phyloP scores from a whole-genome alignment of 2,113 vertebrate genomes.

The Peromyscus californicus region DNA sequence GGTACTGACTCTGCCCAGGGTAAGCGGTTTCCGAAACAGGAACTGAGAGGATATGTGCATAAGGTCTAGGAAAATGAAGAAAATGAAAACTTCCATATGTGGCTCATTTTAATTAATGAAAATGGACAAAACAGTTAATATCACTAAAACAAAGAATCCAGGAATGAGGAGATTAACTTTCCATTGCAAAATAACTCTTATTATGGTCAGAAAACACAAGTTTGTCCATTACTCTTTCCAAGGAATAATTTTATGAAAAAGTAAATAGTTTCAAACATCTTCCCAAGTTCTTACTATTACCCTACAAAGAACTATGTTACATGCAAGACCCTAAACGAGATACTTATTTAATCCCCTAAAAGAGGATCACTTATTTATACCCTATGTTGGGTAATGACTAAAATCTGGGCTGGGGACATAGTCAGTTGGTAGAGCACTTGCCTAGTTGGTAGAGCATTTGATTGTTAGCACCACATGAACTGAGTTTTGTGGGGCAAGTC shows the following conservation, averaged over 20 bases:
- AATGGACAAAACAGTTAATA: constrained; percentile 6
- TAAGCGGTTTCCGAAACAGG: constrained; percentile 93
- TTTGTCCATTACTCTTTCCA: constrained; percentile 14
- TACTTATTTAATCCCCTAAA: background rate
- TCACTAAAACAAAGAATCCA: constrained; percentile 21
- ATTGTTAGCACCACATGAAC: background rate
- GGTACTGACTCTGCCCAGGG: constrained; percentile 92
- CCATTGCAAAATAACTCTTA: constrained; percentile 29
- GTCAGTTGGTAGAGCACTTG: background rate
- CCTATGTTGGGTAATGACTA: background rate
- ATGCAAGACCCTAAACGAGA: background rate
- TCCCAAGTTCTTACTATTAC: constrained; percentile 18
- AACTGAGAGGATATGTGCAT: constrained; percentile 90
- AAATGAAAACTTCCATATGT: constrained; percentile 49
- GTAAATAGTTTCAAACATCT: constrained; percentile 44
- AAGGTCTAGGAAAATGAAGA: constrained; percentile 87
- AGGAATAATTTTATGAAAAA: constrained; percentile 56
- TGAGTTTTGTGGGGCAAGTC: background rate
- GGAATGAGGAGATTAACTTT: constrained; percentile 12
- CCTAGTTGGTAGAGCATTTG: background rate
- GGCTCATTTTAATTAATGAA: constrained; percentile 50
- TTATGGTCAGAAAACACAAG: constrained; percentile 23
- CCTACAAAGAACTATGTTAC: background rate
- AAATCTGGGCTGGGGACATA: background rate
- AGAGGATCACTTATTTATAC: background rate